Evolutionary conservation across 2,888 invertebrate species (phyloP), one percentile per base, ranked within the genome.

Genomic region (Tetranychus truncatus): DNA sequence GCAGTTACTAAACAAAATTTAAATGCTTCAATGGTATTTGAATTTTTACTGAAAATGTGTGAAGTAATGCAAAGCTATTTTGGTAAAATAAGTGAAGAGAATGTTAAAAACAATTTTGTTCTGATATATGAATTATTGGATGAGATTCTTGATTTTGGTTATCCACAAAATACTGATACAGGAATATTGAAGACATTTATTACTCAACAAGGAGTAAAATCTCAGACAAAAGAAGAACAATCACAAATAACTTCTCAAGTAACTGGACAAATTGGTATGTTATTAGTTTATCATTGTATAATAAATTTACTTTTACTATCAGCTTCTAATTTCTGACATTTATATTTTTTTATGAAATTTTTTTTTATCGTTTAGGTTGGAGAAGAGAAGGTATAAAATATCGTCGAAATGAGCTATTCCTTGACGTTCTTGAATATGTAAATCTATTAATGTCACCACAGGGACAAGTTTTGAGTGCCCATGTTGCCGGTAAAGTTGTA

Each of bases 1-100:
- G 99, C 97, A 0, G 99, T 99, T n/a, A 97, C 99, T 44, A 95
- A 96, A 84, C 97, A 99, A 85, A 99, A 99, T 90, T 96, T 99
- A 76, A 99, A 99, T 81, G 99, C 99, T 18, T 95, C 96, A 0
- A 97, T 99, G 97, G 99, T 97, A 66, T 97, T 99, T 83, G 97
- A 99, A 85, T 97, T 99, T 84, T 87, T 99, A 71, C 87, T 95
- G 75, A 96, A 97, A 84, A 96, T 99, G 82, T 83, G 85, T 21
- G 86, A 86, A 79, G 95, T 99, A 75, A 99, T 99, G 99, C 95
- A 96, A 84, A 94, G 95, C 0, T 99, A 99, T 84, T 99, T 99
- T 83, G 99, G 97, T 76, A 99, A 99, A 85, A 93, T 99, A 78
- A 95, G 96, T 0, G 99, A 99, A 83, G 99, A 99, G 83, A 99